Evolutionary conservation across 1,140 invertebrate genomes (phyloP), one percentile per base, ranked within the genome.

Genomic region (Aphis craccivora): DNA sequence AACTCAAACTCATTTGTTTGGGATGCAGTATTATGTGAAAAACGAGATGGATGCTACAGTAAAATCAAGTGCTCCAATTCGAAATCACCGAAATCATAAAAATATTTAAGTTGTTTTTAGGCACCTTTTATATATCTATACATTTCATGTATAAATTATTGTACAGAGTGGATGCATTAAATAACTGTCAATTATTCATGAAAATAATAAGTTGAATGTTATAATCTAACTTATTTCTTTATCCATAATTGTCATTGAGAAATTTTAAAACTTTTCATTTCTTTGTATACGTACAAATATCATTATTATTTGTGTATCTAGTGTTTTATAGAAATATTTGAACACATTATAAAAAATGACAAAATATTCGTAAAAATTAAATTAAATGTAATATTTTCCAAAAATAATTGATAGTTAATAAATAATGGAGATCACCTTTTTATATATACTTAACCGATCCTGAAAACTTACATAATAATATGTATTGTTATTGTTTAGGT

Each of bases 1-100:
- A 40, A 51, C 91, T 30, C 91, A 93, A 93, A 86, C 35, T 4
- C 25, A 93, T 86, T 84, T 93, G 30, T 93, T 51, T 86, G 91
- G 51, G 22, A 93, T 55, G 48, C 76, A 93, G 76, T 93, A 93
- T 93, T 93, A 86, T 93, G 81, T 86, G 35, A 86, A 86, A 86
- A 86, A 53, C 5, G 81, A 93, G 43, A 55, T 93, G 76, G 60
- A 53, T 20, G 35, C 40, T 35, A 18, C 35, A 30, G 11, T 92
- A n/a, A 92, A 86, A 86, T 30, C 91, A 55, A 83, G 30, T 35
- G 76, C 43, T 48, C 43, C 23, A 22, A 18, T 25, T 92, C 91
- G 91, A 83, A 92, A 51, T 83, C 91, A 92, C 45, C 83, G 51
- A 92, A 83, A 83, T 43, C 60, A 48, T 81, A 91, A 92, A 9